Base-by-base conservation (phyloP, 1,140 invertebrate species). In the Drosophila dunni region DNA sequence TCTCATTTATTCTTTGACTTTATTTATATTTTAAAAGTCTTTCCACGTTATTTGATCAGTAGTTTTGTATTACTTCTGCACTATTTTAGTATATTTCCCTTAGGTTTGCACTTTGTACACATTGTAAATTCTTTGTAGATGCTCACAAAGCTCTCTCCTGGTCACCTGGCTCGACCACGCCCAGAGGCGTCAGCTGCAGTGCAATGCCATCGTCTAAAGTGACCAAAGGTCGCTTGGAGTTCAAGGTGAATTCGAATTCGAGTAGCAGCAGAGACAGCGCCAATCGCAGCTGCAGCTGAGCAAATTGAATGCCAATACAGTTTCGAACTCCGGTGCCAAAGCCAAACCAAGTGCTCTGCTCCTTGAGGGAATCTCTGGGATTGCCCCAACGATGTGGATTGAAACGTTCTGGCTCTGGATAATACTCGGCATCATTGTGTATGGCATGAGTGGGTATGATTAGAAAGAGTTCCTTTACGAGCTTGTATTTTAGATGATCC, bases 361-460 rank as follows among this genome's bases (percentile, higher is more conserved):
- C 93, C 15, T 94, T 88, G 50, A 91, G 79, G 1, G 78, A 72
- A 42, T 91, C 78, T 46, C 94, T 93, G 45, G 95, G 94, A 0
- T 93, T 92, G 4, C 93, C 78, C 91, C 96, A 96, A 58, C 95
- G 92, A 17, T 96, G 95, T 0, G 95, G 95, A 80, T 94, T 93
- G 79, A 95, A 96, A 13, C 71, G 81, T 6, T 95, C 93, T 2
- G 96, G 95, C 48, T 96, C 93, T 4, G 94, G 93, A 78, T 93
- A 96, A 40, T 93, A 92, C 24, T 92, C 81, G 0, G 93, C 88
- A 78, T 93, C 93, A 7, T 88, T 80, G 62, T 93, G 93, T 60
- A 93, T 84, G 46, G 85, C 85, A 65, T 91, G 88, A 4, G 85
- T 83, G 17, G 93, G 92, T 34, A 93, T 85, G 0, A 90, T 81